These are phyloP conservation scores for Dicyrtoma fusca DNA, from an alignment of 2,888 invertebrate genomes.

Conservation along the genomic window DNA sequence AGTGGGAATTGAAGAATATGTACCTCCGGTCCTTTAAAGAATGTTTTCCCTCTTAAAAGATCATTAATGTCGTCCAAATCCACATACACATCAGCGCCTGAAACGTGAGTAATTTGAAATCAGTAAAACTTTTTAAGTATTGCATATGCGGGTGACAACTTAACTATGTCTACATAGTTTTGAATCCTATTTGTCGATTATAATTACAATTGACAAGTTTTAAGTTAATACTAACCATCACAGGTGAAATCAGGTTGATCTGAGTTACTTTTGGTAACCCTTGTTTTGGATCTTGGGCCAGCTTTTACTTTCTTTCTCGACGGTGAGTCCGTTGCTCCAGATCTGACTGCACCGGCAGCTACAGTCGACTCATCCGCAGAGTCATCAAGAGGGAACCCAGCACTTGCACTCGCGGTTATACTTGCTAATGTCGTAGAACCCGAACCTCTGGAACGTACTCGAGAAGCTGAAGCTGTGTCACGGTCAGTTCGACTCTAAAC, in stretches of 20 bases:
- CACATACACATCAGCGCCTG: constrained; percentile 13
- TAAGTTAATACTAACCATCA: constrained; percentile 5
- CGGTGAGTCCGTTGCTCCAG: neutral
- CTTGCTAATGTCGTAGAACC: constrained; percentile 13
- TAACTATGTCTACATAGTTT: too few species aligned
- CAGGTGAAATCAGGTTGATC: neutral
- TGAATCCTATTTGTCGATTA: neutral
- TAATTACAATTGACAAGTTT: neutral
- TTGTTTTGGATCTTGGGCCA: constrained; percentile 14
- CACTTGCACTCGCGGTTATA: constrained; percentile 1
- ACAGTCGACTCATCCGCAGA: constrained; percentile 2
- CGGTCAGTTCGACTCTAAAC: neutral
- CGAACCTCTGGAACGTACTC: constrained; percentile 8
- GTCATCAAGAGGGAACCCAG: constrained; percentile 2
- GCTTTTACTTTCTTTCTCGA: neutral
- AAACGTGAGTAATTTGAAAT: neutral
- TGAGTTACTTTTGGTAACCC: neutral
- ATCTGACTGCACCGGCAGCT: neutral
- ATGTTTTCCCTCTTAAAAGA: constrained; percentile 4
- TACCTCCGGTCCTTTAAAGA: constrained; percentile 24
- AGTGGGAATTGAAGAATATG: too few species aligned
- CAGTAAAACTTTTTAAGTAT: too few species aligned
- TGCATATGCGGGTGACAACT: too few species aligned
- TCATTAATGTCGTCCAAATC: constrained; percentile 27
- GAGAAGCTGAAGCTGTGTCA: neutral